Conservation (phyloP, 1,140 invertebrate genomes). For the Achatina immaculata region DNA sequence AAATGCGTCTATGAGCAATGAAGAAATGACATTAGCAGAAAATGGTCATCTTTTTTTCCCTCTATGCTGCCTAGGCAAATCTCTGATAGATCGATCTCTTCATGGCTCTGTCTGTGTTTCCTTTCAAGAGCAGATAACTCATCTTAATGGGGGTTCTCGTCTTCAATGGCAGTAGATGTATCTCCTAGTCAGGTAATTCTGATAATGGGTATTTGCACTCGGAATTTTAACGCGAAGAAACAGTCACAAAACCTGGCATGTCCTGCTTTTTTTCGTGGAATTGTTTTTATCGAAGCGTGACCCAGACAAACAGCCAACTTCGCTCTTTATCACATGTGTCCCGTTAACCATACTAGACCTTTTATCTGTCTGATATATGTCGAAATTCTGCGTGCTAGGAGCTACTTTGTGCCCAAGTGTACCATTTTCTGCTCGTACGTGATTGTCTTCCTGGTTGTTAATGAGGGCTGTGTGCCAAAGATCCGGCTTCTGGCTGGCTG, state of each 20-base stretch:
- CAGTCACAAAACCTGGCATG: constrained; percentile 13
- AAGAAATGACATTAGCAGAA: too few species aligned
- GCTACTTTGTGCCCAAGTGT: background rate
- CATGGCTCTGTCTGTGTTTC: too few species aligned
- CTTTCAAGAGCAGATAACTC: too few species aligned
- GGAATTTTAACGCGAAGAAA: too few species aligned
- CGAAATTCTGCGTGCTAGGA: background rate
- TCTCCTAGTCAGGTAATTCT: too few species aligned
- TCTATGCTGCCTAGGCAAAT: too few species aligned
- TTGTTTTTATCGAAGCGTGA: background rate
- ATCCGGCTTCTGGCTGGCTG: background rate
- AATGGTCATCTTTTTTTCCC: too few species aligned
- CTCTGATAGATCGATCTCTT: too few species aligned
- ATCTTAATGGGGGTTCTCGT: too few species aligned
- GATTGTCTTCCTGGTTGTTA: background rate
- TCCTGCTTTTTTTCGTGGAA: constrained; percentile 15
- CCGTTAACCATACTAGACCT: background rate
- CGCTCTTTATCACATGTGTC: background rate
- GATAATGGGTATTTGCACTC: too few species aligned
- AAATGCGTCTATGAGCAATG: too few species aligned
- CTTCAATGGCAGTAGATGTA: too few species aligned
- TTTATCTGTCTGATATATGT: background rate
- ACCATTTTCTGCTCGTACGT: background rate
- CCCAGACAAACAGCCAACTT: constrained; percentile 23
- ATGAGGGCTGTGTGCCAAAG: background rate